Percentiles rank a stretch among this genome's conserved stretches.
Conservation (phyloP, 1,140 invertebrate genomes). For the Eueides isabella region DNA sequence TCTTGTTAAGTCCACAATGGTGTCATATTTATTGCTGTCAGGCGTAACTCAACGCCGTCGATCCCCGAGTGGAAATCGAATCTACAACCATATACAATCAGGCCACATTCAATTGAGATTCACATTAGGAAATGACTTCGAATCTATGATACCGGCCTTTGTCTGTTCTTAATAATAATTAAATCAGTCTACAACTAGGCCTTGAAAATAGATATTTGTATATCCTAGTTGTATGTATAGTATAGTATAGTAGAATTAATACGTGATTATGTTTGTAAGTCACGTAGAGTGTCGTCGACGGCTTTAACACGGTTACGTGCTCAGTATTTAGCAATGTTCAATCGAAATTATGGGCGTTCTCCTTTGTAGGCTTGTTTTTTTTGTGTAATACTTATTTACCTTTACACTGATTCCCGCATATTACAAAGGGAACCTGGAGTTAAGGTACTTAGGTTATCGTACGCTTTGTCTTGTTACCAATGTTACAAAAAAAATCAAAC, state of each 20-base stretch:
- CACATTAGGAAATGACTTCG: no score
- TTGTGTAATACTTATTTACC: neutral
- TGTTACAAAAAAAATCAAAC: no score
- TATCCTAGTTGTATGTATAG: neutral
- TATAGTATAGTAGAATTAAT: constrained; percentile 18
- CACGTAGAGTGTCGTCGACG: constrained; percentile 23
- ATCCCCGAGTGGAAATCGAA: neutral
- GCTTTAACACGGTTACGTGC: constrained; percentile 20
- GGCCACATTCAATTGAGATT: no score
- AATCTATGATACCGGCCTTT: no score
- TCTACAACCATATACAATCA: neutral
- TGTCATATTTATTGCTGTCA: no score
- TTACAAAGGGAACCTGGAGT: no score
- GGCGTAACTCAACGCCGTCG: no score
- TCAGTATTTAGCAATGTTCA: constrained; percentile 19
- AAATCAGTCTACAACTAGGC: neutral
- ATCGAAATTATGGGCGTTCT: constrained; percentile 6
- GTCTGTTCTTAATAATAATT: neutral
- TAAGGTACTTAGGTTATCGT: no score
- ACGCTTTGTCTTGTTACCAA: no score
- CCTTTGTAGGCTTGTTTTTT: neutral
- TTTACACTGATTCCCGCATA: neutral
- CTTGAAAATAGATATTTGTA: neutral
- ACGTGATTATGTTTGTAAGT: constrained; percentile 29
- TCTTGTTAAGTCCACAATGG: no score